These are phyloP conservation scores for Lutraria rhynchaena DNA, from an alignment of 1,140 invertebrate genomes.

Conservation along the genomic window DNA sequence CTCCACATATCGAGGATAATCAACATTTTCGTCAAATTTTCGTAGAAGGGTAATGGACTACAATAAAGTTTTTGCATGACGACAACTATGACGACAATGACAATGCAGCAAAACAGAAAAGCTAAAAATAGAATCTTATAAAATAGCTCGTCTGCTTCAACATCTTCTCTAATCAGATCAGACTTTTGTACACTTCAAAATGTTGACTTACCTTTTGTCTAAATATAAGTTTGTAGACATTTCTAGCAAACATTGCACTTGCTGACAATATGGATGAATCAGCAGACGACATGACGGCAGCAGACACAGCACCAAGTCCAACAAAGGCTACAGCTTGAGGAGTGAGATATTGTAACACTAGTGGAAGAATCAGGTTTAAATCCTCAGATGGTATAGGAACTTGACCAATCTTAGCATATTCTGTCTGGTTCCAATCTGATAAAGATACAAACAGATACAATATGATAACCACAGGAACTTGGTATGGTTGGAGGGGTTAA, in stretches of 20 bases:
- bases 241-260: constrained; percentile 98
- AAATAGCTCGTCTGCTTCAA: no score
- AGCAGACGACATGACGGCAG: constrained; percentile 98
- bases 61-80: no score
- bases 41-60: no score
- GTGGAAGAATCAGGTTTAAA: constrained; percentile 94
- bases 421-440: constrained; percentile 96
- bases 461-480: constrained; percentile 81
- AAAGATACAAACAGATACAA: constrained; percentile 83
- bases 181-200: no score
- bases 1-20: no score
- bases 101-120: no score
- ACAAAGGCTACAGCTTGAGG: constrained; percentile 96
- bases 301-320: constrained; percentile 98
- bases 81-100: no score
- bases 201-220: constrained; percentile 86
- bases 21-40: no score
- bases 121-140: no score
- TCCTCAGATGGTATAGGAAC: constrained; percentile 86
- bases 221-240: constrained; percentile 98
- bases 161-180: no score
- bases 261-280: constrained; percentile 98
- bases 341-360: constrained; percentile 97
- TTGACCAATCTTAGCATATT: constrained; percentile 86
- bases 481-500: no score